A percentile compares a stretch with the other conserved stretches of the same genome.
phyloP scores from a whole-genome alignment of 2,113 vertebrate species.

The Sceloporus tristichus region DNA sequence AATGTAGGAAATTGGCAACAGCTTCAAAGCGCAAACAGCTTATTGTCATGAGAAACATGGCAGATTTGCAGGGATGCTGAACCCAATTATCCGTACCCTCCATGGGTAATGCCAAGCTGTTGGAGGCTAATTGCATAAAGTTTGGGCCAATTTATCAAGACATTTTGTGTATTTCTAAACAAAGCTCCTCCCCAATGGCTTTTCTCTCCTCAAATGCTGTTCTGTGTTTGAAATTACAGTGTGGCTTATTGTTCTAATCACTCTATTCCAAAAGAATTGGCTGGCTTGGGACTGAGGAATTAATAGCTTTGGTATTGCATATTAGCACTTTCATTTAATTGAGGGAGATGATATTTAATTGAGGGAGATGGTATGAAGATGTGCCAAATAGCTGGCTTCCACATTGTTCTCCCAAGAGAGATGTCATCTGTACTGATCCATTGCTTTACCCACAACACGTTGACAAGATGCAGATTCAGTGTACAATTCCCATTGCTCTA shows the following conservation, averaged over 20 bases:
- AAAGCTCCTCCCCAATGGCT: slow-evolving; percentile 58
- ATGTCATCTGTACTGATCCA: slow-evolving; percentile 15
- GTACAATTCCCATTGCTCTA: slow-evolving; percentile 57
- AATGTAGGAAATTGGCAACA: slow-evolving; percentile 54
- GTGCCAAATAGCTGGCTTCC: slow-evolving; percentile 46
- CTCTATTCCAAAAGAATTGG: slow-evolving; percentile 62
- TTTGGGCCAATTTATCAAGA: slow-evolving; percentile 70
- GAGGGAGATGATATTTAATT: background rate
- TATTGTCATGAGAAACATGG: slow-evolving; percentile 69
- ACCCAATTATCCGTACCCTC: slow-evolving; percentile 75
- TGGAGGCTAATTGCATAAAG: slow-evolving; percentile 72
- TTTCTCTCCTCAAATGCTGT: slow-evolving; percentile 57
- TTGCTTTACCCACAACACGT: background rate
- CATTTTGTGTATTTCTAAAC: slow-evolving; percentile 69
- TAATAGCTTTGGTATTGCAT: slow-evolving; percentile 67
- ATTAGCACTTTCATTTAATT: slow-evolving; percentile 67
- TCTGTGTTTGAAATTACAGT: slow-evolving; percentile 61
- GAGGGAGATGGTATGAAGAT: slow-evolving; percentile 40
- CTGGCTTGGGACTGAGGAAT: slow-evolving; percentile 63
- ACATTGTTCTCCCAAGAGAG: slow-evolving; percentile 45
- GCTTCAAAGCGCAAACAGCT: slow-evolving; percentile 64
- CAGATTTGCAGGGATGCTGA: slow-evolving; percentile 72
- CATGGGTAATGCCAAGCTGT: slow-evolving; percentile 71
- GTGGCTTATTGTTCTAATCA: slow-evolving; percentile 72
- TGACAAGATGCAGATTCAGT: slow-evolving; percentile 33